These are phyloP conservation scores for Mythimna albipuncta DNA, from an alignment of 2,888 invertebrate genomes.

Conservation along the genomic window DNA sequence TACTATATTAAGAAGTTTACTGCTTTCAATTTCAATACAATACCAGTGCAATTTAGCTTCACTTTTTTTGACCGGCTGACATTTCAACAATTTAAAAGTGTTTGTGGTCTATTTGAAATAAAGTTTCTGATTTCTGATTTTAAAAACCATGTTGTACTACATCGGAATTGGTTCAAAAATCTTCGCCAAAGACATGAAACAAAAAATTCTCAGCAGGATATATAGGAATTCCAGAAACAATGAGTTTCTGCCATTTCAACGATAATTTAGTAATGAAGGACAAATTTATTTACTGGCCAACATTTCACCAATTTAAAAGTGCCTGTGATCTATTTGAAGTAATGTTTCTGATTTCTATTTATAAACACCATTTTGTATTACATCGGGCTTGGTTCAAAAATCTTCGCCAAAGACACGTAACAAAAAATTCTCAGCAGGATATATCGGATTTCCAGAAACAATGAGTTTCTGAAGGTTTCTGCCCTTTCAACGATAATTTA, in stretches of 20 bases:
- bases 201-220: neutral
- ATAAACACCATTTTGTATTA: neutral
- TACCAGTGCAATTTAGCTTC: no score
- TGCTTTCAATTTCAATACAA: no score
- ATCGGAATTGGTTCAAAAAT: neutral
- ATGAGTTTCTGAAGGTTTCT: no score
- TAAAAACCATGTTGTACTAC: neutral
- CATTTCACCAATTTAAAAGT: no score
- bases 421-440: neutral
- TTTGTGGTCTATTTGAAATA: no score
- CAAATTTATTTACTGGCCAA: slow-evolving; percentile 4
- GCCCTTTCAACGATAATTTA: no score
- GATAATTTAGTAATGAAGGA: slow-evolving; percentile 34
- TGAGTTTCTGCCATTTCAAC: neutral
- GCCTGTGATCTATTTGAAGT: no score
- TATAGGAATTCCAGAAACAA: neutral
- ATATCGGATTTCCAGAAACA: neutral
- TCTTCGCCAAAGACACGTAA: neutral
- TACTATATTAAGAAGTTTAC: no score
- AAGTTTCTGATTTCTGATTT: no score
- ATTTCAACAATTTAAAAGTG: no score
- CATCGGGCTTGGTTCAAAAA: neutral
- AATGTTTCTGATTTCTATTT: no score
- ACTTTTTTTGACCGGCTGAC: no score
- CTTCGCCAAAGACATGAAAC: neutral